phyloP scores from a whole-genome alignment of 2,888 invertebrate genomes.

The Cephus nigrinus region DNA sequence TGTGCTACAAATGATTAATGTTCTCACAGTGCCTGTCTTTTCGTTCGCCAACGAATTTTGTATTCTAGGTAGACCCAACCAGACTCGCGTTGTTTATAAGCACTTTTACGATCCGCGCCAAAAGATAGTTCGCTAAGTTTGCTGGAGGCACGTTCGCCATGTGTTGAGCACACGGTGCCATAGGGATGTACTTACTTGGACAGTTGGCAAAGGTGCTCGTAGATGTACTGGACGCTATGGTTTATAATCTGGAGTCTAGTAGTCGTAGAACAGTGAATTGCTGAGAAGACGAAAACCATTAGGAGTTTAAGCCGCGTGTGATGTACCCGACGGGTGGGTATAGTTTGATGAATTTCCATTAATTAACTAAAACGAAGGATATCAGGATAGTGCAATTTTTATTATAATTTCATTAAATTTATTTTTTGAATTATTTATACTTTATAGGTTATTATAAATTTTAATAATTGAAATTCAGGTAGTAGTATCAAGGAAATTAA shows the following conservation, averaged over 20 bases:
- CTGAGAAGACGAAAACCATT: neutral
- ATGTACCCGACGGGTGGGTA: neutral
- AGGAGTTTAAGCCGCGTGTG: neutral
- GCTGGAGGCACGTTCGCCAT: slow-evolving; percentile 41
- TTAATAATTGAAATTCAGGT: neutral
- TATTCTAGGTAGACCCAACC: neutral
- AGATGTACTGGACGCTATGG: neutral
- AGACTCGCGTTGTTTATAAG: slow-evolving; percentile 23
- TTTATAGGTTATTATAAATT: neutral
- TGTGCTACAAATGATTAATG: neutral
- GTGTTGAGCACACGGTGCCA: slow-evolving; percentile 47
- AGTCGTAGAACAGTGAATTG: neutral
- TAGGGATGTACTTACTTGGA: neutral
- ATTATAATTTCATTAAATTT: neutral
- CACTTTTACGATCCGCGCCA: slow-evolving; percentile 7
- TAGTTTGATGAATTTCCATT: neutral
- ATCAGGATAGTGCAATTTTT: neutral
- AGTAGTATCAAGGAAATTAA: neutral
- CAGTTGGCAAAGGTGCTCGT: neutral
- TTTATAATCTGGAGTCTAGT: neutral
- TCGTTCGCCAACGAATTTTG: neutral
- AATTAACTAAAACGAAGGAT: neutral
- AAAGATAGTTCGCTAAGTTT: slow-evolving; percentile 31
- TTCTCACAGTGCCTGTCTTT: neutral
- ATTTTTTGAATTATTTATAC: too few species aligned